A percentile compares a stretch with the other conserved stretches of the same genome.
These are phyloP conservation scores for Synanthedon andrenaeformis DNA, from an alignment of 2,888 invertebrate species.

Conservation along the genomic window DNA sequence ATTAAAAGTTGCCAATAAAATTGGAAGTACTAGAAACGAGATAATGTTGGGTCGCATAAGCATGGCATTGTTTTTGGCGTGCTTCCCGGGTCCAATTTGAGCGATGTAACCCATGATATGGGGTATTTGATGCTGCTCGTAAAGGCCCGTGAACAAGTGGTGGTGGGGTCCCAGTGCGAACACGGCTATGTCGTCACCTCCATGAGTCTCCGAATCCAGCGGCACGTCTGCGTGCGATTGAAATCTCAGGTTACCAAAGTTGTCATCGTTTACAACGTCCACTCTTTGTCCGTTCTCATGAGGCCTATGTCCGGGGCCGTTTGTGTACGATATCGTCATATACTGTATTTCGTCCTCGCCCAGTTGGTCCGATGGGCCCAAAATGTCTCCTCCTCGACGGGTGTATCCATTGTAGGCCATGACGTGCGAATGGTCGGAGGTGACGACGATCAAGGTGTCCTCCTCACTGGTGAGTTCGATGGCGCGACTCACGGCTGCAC, in stretches of 20 bases:
- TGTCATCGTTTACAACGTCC: constrained; percentile 43
- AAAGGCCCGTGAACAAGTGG: constrained; percentile 79
- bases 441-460: constrained; percentile 83
- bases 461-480: constrained; percentile 43
- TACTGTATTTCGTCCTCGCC: constrained; percentile 66
- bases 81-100: constrained; percentile 72
- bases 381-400: constrained; percentile 52
- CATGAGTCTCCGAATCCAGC: constrained; percentile 74
- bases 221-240: constrained; percentile 60
- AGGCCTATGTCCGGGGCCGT: constrained; percentile 69
- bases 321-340: constrained; percentile 73
- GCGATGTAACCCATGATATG: constrained; percentile 80
- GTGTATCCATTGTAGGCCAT: constrained; percentile 79
- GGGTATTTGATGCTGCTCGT: constrained; percentile 83
- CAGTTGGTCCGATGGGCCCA: constrained; percentile 43
- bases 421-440: constrained; percentile 82
- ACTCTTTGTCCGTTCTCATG: constrained; percentile 39
- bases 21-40: not conserved
- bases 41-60: not conserved
- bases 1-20: too few species aligned
- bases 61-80: constrained; percentile 26
- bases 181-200: constrained; percentile 83
- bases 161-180: constrained; percentile 79
- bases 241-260: constrained; percentile 18
- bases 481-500: constrained; percentile 68